Percentiles rank a stretch among this genome's conserved stretches.
Conservation (phyloP, 2,113 vertebrate species). For the Phalacrocorax aristotelis region DNA sequence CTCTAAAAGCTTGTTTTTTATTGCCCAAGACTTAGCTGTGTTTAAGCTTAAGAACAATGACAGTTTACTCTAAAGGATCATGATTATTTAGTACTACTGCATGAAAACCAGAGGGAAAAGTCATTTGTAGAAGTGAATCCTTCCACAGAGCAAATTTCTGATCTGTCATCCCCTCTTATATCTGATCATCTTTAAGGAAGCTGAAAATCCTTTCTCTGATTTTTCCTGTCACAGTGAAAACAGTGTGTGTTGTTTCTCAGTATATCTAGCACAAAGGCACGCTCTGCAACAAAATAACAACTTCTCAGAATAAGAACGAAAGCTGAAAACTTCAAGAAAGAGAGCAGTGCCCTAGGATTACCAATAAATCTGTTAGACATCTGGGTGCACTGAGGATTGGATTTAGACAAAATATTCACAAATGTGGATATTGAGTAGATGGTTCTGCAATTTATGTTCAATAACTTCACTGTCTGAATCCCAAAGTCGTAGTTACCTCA, state of each 20-base stretch:
- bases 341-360: not conserved
- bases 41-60: not conserved
- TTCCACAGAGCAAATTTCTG: fast-evolving
- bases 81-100: not conserved
- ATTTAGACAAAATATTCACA: not conserved
- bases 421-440: not conserved
- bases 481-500: not conserved
- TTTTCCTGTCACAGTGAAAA: not conserved
- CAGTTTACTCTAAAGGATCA: not conserved
- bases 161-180: not conserved
- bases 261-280: not conserved
- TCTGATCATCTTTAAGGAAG: not conserved
- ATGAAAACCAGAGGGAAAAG: not conserved
- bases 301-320: not conserved
- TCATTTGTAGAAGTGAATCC: not conserved
- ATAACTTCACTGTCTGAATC: not conserved
- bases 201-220: not conserved
- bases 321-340: not conserved
- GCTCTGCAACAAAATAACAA: not conserved
- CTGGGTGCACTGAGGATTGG: not conserved
- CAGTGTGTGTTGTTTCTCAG: not conserved
- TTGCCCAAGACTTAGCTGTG: not conserved
- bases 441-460: not conserved
- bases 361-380: not conserved
- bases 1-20: not conserved